Percentiles rank a stretch among this genome's conserved stretches.
Conservation (phyloP, 2,113 vertebrate species). For the Callaeas wilsoni region DNA sequence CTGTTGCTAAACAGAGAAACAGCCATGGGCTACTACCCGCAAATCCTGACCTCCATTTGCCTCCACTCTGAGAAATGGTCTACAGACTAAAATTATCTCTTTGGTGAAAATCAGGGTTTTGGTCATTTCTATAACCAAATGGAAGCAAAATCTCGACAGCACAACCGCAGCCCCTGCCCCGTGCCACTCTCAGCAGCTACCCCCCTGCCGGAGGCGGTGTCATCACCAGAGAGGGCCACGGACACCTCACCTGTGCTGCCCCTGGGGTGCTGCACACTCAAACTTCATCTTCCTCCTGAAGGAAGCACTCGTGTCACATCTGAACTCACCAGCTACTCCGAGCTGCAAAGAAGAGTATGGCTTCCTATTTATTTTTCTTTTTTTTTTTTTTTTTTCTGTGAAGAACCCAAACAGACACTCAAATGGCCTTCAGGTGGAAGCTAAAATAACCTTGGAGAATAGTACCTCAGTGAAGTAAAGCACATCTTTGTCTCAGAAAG, state of each 20-base stretch:
- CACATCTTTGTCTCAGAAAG: background rate
- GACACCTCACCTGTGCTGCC: background rate
- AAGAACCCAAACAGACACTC: background rate
- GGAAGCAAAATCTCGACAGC: background rate
- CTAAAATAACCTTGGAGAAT: background rate
- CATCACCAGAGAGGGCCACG: background rate
- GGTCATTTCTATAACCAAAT: background rate
- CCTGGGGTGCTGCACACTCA: accelerated
- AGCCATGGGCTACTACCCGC: background rate
- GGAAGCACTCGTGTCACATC: accelerated
- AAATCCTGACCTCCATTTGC: background rate
- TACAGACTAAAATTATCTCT: background rate
- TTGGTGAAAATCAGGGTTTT: accelerated
- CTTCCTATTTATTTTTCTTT: background rate
- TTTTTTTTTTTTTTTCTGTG: background rate
- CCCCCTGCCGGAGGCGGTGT: accelerated
- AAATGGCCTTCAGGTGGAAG: background rate
- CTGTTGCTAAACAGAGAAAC: background rate
- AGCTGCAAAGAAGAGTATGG: background rate
- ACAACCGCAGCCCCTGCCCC: accelerated
- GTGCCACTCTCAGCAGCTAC: accelerated
- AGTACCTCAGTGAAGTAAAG: background rate
- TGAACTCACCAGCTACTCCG: background rate
- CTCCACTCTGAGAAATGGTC: background rate
- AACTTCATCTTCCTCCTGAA: background rate